Evolutionary conservation across 2,113 vertebrate species (phyloP).

Genomic region (Gobiocypris rarus): DNA sequence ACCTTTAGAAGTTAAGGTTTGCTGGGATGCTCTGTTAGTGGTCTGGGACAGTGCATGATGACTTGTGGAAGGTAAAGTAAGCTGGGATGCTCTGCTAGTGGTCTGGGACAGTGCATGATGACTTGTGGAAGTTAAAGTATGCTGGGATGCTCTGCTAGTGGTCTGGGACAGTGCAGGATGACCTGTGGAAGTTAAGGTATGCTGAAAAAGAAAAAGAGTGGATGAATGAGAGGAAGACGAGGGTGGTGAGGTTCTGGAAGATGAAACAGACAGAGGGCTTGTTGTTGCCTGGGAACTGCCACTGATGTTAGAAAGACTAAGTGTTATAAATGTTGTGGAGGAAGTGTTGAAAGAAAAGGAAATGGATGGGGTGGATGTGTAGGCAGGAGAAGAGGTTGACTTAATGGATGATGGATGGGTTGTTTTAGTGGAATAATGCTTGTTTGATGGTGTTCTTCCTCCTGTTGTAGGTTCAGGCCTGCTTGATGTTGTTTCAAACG

Average conservation of each 20-base stretch:
- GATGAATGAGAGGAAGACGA: conserved; percentile 14
- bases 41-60: not conserved
- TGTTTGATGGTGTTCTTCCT: conserved; percentile 9
- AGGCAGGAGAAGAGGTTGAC: conserved; percentile 20
- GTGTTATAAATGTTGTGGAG: not conserved
- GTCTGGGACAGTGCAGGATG: not conserved
- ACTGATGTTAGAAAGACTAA: not conserved
- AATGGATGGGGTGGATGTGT: conserved; percentile 18
- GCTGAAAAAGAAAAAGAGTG: not conserved
- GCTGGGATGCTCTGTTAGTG: not conserved
- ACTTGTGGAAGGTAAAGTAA: not conserved
- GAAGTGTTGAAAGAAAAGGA: conserved; percentile 34
- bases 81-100: not conserved
- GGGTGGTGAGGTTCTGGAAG: not conserved
- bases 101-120: not conserved
- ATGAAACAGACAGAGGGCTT: conserved; percentile 1
- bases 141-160: not conserved
- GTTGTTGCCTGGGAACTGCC: not conserved
- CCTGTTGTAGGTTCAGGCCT: conserved; percentile 12
- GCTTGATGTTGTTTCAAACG: conserved; percentile 29
- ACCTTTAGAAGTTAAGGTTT: not conserved
- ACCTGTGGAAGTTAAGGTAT: not conserved
- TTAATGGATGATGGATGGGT: conserved; percentile 1
- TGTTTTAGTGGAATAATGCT: not conserved
- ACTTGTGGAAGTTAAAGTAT: not conserved